These are phyloP conservation scores for Ophion ventricosus DNA, from an alignment of 2,888 invertebrate genomes.

Conservation along the genomic window DNA sequence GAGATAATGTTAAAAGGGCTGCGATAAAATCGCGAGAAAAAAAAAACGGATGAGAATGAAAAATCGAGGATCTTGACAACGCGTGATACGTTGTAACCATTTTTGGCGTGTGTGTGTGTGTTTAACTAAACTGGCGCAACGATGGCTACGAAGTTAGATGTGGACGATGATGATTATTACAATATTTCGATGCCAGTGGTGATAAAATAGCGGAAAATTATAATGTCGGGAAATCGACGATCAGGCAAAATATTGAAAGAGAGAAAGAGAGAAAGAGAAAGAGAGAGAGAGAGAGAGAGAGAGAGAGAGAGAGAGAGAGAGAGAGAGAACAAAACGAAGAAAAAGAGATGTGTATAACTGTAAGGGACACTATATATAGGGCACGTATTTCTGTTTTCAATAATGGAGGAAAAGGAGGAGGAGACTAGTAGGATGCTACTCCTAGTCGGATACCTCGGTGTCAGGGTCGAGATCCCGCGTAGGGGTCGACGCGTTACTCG, in stretches of 20 bases:
- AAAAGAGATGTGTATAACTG: conserved; percentile 61
- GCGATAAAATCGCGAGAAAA: conserved; percentile 29
- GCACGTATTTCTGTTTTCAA: conserved; percentile 58
- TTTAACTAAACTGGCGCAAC: conserved; percentile 26
- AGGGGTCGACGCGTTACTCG: conserved; percentile 84
- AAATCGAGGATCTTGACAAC: not conserved
- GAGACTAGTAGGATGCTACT: conserved; percentile 70
- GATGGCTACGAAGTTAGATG: conserved; percentile 49
- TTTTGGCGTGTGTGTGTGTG: not conserved
- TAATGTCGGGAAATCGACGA: conserved; percentile 57
- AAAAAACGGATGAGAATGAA: conserved; percentile 2
- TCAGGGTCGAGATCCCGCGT: conserved; percentile 85
- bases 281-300: conserved; percentile 20
- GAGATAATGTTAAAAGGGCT: not conserved
- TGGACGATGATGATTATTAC: conserved; percentile 37
- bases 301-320: not conserved
- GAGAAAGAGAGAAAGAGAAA: conserved; percentile 20
- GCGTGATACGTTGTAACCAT: conserved; percentile 1
- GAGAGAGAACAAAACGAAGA: conserved; percentile 22
- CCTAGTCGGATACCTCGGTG: conserved; percentile 85
- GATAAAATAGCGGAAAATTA: conserved; percentile 43
- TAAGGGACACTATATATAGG: conserved; percentile 67
- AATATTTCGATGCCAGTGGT: conserved; percentile 44
- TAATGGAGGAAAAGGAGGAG: conserved; percentile 70
- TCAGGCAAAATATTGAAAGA: conserved; percentile 52